Percentiles rank a stretch among this genome's conserved stretches.
phyloP scores from a whole-genome alignment of 2,113 vertebrate genomes.

The Chaetorhynchus papuensis region DNA sequence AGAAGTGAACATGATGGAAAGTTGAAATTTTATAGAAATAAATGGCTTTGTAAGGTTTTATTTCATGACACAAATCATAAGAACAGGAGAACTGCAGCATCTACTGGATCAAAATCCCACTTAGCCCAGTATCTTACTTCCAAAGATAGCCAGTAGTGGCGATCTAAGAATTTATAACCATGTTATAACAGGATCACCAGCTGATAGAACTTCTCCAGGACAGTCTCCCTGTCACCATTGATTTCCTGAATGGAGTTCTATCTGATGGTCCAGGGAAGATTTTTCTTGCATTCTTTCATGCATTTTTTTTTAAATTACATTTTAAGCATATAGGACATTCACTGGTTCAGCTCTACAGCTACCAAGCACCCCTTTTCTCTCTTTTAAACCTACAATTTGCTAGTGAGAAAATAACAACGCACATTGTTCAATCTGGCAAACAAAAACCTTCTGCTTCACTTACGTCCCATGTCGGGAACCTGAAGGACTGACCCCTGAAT shows the following conservation, averaged over 20 bases:
- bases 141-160: background rate
- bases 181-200: background rate
- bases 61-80: background rate
- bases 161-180: background rate
- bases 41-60: background rate
- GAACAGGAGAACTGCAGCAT: background rate
- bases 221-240: background rate
- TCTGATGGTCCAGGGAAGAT: background rate
- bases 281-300: background rate
- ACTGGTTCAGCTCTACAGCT: background rate
- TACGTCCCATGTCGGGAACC: background rate
- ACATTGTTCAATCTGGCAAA: background rate
- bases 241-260: background rate
- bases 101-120: background rate
- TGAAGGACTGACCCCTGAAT: background rate
- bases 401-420: background rate
- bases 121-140: background rate
- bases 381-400: background rate
- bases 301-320: background rate
- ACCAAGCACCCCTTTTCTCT: background rate
- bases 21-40: background rate
- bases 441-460: background rate
- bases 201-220: background rate
- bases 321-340: background rate
- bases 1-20: background rate